Conservation (phyloP, 2,113 vertebrate genomes). For the Acanthisitta chloris region DNA sequence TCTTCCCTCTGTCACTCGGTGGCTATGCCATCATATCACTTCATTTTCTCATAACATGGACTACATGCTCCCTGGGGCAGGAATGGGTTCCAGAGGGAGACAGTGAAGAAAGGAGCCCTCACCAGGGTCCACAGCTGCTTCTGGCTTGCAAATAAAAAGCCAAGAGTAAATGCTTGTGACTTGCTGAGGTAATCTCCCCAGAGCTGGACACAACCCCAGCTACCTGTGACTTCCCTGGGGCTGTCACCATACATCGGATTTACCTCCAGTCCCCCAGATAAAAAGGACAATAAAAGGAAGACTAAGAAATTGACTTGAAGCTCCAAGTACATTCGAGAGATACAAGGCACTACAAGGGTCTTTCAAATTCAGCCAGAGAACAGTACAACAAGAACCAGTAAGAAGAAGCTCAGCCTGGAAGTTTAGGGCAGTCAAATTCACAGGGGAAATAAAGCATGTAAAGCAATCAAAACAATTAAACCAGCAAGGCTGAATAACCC, state of each 20-base stretch:
- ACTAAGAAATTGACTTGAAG: neutral
- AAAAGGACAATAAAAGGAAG: neutral
- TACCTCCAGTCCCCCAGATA: neutral
- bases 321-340: conserved; percentile 19
- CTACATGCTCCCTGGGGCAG: neutral
- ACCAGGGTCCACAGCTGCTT: neutral
- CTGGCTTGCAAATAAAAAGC: neutral
- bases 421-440: neutral
- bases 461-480: neutral
- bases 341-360: neutral
- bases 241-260: rapidly evolving
- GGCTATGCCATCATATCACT: neutral
- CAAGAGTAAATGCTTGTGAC: rapidly evolving
- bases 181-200: neutral
- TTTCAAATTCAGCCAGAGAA: neutral
- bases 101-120: neutral
- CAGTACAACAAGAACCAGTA: neutral
- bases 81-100: neutral
- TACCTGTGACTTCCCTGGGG: neutral
- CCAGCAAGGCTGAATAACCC: neutral
- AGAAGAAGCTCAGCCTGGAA: conserved; percentile 28
- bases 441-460: neutral
- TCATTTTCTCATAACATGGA: neutral
- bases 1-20: neutral
- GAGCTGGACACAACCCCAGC: neutral